Evolutionary conservation across 2,113 vertebrate species (phyloP).

Genomic region (Pteruthius melanotis): DNA sequence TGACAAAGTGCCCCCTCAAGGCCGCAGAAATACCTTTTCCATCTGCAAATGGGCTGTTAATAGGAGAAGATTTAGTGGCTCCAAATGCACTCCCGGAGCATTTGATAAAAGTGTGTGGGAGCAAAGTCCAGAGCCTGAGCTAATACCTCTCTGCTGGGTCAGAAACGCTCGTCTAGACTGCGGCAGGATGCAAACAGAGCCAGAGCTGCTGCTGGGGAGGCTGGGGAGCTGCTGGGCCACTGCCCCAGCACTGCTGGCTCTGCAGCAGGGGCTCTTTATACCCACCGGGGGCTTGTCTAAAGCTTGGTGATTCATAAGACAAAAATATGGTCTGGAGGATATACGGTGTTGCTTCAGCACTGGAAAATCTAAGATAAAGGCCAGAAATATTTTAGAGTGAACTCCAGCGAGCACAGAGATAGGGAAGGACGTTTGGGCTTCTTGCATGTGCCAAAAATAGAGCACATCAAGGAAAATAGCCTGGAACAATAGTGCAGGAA

Average conservation of each 20-base stretch:
- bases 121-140: conserved; percentile 19
- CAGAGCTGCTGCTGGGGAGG: conserved; percentile 24
- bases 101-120: conserved; percentile 19
- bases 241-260: background rate
- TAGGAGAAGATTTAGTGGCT: background rate
- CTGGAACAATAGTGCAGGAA: conserved; percentile 9
- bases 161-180: background rate
- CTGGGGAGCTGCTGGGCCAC: background rate
- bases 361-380: background rate
- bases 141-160: background rate
- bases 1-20: background rate
- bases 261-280: background rate
- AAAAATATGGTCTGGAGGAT: background rate
- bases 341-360: background rate
- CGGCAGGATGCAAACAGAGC: background rate
- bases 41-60: background rate
- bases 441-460: conserved; percentile 13
- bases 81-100: background rate
- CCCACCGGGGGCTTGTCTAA: background rate
- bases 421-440: background rate
- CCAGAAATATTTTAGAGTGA: background rate
- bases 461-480: background rate
- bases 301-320: background rate
- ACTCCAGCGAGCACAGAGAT: background rate
- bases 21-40: conserved; percentile 14